Base-by-base conservation (phyloP, 2,113 vertebrate species). In the Eptesicus fuscus region DNA sequence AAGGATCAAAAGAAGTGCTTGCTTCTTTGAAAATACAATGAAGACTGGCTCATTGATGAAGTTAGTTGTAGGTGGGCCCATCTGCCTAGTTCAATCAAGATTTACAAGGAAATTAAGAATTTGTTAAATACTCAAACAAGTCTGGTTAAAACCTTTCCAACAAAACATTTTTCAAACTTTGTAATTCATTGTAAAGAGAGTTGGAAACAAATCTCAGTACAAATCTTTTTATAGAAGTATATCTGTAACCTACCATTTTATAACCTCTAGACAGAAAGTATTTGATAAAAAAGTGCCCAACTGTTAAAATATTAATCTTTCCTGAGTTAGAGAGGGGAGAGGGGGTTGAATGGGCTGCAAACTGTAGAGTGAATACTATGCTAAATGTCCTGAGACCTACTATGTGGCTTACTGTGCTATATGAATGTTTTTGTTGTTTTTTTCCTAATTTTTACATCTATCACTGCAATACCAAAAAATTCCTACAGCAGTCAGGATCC, bases 1-100 rank as follows among this genome's bases (percentile, higher is more conserved):
- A 42, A 85, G 42, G 32, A 69, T 92, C 83, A 87, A 88, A 96
- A 93, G 23, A 80, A 51, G 16, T 53, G 9, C 49, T 91, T 89
- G 76, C 74, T 93, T 56, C 14, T 88, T 93, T 85, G 40, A 90
- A 95, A 88, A 86, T 83, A 83, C 1, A 88, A 49, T 69, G 40
- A 83, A 61, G 82, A 51, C 35, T 84, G 37, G 20, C 44, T 84
- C 35, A 42, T 18, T 18, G 37, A 69, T 73, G 28, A 85, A 91
- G 51, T 90, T 80, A 18, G 35, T 35, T 83, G 23, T 65, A 65
- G 32, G 28, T 69, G 3, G 42, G 30, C 12, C 83, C 47, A 63
- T 77, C 53, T 59, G 49, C 32, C 49, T 82, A 6, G 25, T 56
- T 93, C 12, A 74, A 44, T 78, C 42, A 88, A 47, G 91, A 84